These are phyloP conservation scores for Mionectes olivaceus DNA, from an alignment of 2,797 vertebrate species.

Conservation along the genomic window DNA sequence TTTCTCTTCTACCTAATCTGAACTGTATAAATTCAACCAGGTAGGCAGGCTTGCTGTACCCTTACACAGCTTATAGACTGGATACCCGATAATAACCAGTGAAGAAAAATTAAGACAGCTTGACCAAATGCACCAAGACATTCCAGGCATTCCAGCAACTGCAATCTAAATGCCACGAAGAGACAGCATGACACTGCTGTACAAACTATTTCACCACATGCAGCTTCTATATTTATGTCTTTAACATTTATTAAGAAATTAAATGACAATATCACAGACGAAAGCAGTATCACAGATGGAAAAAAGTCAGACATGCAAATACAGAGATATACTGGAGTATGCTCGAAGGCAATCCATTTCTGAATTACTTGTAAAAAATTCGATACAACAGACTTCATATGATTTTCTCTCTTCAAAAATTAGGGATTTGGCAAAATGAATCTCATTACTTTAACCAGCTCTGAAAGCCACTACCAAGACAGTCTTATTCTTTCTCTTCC, in stretches of 20 bases:
- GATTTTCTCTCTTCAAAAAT: neutral
- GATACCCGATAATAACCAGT: neutral
- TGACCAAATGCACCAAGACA: neutral
- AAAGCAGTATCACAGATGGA: neutral
- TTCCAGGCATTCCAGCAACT: neutral
- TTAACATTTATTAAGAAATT: neutral
- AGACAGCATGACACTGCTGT: neutral
- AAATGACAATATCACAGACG: neutral
- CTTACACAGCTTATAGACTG: neutral
- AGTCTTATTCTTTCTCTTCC: neutral
- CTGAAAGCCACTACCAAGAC: neutral
- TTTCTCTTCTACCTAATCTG: neutral
- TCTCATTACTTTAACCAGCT: neutral
- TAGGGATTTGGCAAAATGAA: neutral
- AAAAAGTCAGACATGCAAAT: neutral
- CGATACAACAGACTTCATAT: fast-evolving
- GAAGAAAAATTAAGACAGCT: neutral
- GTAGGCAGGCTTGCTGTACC: neutral
- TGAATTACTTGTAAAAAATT: neutral
- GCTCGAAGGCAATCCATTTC: neutral
- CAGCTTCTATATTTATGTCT: neutral
- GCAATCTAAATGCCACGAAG: neutral
- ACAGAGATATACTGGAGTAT: neutral
- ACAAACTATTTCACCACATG: neutral
- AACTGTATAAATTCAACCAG: neutral